Conservation (phyloP, 2,888 invertebrate genomes). For the Dynastes tityus region DNA sequence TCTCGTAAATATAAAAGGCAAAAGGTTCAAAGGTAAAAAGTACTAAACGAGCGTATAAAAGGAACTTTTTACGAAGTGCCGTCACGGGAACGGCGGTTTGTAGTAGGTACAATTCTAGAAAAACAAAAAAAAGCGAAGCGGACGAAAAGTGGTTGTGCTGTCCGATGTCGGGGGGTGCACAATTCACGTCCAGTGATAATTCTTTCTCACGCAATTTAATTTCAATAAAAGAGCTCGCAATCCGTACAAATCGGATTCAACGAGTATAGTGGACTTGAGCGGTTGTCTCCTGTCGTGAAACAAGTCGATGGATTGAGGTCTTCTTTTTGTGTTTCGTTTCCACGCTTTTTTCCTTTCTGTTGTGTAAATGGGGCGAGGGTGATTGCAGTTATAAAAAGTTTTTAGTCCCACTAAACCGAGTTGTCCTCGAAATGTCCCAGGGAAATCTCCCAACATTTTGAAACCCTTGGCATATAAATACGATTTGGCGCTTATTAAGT, state of each 20-base stretch:
- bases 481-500: slow-evolving; percentile 32
- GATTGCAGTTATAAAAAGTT: slow-evolving; percentile 18
- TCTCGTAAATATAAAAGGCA: slow-evolving; percentile 29
- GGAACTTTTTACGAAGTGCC: slow-evolving; percentile 26
- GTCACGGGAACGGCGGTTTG: slow-evolving; percentile 9
- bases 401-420: neutral
- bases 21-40: slow-evolving; percentile 21
- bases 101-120: slow-evolving; percentile 14
- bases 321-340: neutral
- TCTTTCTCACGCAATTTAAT: slow-evolving; percentile 49
- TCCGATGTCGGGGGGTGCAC: neutral
- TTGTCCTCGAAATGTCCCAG: neutral
- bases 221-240: slow-evolving; percentile 45
- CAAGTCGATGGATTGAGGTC: slow-evolving; percentile 4
- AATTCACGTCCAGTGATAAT: slow-evolving; percentile 24
- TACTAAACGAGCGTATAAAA: slow-evolving; percentile 20
- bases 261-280: neutral
- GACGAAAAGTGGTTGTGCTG: neutral
- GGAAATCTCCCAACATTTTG: neutral
- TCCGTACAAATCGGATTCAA: slow-evolving; percentile 22
- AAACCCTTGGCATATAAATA: neutral
- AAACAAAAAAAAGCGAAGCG: slow-evolving; percentile 10
- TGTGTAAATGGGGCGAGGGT: neutral
- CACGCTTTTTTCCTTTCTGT: too few species aligned
- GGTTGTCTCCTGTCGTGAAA: slow-evolving; percentile 1